Evolutionary conservation across 2,888 invertebrate genomes (phyloP), one percentile per base, ranked within the genome.

Genomic region (Hylaea fasciaria): DNA sequence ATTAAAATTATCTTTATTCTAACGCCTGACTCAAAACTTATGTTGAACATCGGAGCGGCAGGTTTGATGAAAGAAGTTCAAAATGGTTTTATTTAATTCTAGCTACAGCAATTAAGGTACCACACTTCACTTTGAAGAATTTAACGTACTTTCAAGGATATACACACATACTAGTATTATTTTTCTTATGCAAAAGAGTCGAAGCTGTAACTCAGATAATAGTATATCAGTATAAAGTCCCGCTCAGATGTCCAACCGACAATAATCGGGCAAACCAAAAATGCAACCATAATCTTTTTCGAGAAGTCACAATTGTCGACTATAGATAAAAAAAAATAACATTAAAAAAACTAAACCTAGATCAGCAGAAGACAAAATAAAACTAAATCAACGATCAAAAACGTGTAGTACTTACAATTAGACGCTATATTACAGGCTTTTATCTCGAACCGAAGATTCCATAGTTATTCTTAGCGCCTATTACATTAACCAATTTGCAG

Each of bases 341-440:
- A 69, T 68, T 76, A 76, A 80, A 79, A 81, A 57, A 85, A 84
- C 81, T 83, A 71, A 66, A 72, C 65, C 61, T 67, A 71, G 77
- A 76, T 72, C 77, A 76, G 74, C 73, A 77, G 75, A 71, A 73
- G 73, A 68, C 73, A 76, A 81, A 78, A 78, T 78, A 81, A 53
- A 84, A 85, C 81, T 82, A 85, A 85, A 78, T 85, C 83, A 88
- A 88, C 82, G 78, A 80, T 73, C 78, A 84, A 82, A 83, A 85
- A 82, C 76, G 78, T 77, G 69, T 80, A 76, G 70, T 77, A 79
- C 83, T 85, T 85, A 87, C 71, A 62, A 74, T 78, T 82, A 80
- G 77, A 75, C 71, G 78, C 80, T 88, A 88, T 87, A 85, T 75
- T 87, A 87, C 87, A 89, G 83, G 84, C 83, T 83, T 78, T 62